A percentile compares a stretch with the other conserved stretches of the same genome.
Evolutionary conservation across 2,113 vertebrate genomes (phyloP).

Genomic region (Cercocebus atys): DNA sequence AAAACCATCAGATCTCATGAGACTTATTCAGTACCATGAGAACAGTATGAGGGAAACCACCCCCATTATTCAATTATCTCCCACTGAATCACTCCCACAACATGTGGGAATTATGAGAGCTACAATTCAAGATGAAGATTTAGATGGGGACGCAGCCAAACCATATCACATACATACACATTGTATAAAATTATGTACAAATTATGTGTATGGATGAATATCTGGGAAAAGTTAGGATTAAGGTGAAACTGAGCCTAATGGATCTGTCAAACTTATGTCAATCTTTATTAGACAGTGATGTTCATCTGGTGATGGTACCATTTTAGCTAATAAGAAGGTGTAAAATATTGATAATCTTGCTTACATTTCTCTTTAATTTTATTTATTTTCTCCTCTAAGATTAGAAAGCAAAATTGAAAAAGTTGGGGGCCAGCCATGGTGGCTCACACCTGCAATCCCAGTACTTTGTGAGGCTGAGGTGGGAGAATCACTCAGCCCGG

Average conservation of each 20-base stretch:
- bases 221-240: not conserved
- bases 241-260: not conserved
- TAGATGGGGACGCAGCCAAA: too few relatives aligned
- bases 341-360: not conserved
- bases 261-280: not conserved
- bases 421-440: not conserved
- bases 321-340: not conserved
- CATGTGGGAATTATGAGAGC: too few relatives aligned
- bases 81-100: too few relatives aligned
- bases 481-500: too few relatives aligned
- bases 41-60: too few relatives aligned
- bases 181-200: not conserved
- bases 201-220: not conserved
- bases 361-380: not conserved
- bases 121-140: too few relatives aligned
- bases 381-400: not conserved
- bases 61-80: too few relatives aligned
- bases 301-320: not conserved
- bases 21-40: too few relatives aligned
- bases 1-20: too few relatives aligned
- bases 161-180: not conserved
- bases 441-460: too few relatives aligned
- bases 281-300: not conserved
- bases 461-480: too few relatives aligned
- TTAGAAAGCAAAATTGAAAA: not conserved